These are phyloP conservation scores for Palaemon carinicauda DNA, from an alignment of 1,140 invertebrate species.

Conservation along the genomic window DNA sequence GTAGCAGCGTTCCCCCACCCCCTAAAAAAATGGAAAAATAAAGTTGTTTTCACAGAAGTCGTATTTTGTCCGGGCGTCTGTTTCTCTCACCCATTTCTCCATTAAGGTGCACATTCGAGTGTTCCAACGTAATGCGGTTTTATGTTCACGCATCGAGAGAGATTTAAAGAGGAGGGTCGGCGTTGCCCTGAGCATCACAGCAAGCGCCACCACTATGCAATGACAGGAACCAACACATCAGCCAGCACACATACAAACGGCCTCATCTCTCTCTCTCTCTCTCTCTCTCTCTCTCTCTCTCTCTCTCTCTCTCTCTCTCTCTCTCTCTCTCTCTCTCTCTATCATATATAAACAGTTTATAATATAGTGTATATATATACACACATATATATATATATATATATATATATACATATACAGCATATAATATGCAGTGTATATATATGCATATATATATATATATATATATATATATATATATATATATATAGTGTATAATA, in stretches of 20 bases:
- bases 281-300: neutral
- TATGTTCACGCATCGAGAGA: neutral
- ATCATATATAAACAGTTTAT: too few relatives aligned
- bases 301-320: neutral
- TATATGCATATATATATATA: too few relatives aligned
- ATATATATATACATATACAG: too few relatives aligned
- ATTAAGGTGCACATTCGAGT: neutral
- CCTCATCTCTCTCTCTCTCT: neutral
- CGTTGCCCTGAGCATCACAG: neutral
- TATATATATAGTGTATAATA: too few relatives aligned
- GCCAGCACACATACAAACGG: neutral
- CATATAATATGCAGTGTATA: too few relatives aligned
- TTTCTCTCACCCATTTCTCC: neutral
- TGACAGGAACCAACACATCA: neutral
- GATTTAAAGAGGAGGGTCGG: neutral
- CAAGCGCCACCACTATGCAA: neutral
- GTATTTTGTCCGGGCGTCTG: neutral
- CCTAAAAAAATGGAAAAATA: too few relatives aligned
- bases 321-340: too few relatives aligned
- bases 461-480: too few relatives aligned
- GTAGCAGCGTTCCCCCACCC: too few relatives aligned
- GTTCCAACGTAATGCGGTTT: neutral
- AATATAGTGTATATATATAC: too few relatives aligned
- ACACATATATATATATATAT: too few relatives aligned
- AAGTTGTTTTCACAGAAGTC: neutral